phyloP scores from a whole-genome alignment of 2,113 vertebrate species.

The Melanerpes aurifrons region DNA sequence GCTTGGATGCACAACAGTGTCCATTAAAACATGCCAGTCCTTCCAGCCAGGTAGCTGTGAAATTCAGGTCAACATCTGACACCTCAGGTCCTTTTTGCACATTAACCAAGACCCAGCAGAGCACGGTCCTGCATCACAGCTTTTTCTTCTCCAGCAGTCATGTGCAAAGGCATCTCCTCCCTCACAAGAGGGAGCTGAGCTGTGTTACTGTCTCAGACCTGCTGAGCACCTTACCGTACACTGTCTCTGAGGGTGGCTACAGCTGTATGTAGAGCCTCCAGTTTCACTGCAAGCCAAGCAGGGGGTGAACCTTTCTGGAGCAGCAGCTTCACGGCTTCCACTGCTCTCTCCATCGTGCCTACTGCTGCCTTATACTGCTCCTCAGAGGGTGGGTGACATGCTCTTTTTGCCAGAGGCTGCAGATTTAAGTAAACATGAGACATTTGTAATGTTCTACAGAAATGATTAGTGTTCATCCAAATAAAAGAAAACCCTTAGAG shows the following conservation, averaged over 20 bases:
- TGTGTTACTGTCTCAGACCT: not conserved
- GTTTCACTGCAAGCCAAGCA: slow-evolving; percentile 79
- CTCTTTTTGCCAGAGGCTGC: slow-evolving; percentile 86
- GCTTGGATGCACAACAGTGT: not conserved
- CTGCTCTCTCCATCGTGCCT: slow-evolving; percentile 75
- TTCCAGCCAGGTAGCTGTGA: not conserved
- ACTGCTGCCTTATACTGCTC: slow-evolving; percentile 82
- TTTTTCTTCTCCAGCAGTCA: not conserved
- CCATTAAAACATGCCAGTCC: not conserved
- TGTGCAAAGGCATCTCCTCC: not conserved
- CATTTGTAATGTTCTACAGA: not conserved
- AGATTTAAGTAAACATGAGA: not conserved
- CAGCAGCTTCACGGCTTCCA: slow-evolving; percentile 80
- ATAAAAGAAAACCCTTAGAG: not conserved
- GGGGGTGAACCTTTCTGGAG: slow-evolving; percentile 71
- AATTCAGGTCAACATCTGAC: not conserved
- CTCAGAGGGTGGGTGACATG: slow-evolving; percentile 75
- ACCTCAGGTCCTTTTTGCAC: not conserved
- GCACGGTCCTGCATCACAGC: not conserved
- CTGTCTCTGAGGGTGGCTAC: slow-evolving; percentile 57
- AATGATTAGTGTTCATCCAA: not conserved
- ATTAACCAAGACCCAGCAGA: not conserved
- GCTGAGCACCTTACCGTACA: not conserved
- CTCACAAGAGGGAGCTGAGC: not conserved
- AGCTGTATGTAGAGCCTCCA: slow-evolving; percentile 79